Evolutionary conservation across 2,113 vertebrate genomes (phyloP).

Genomic region (Natator depressus): DNA sequence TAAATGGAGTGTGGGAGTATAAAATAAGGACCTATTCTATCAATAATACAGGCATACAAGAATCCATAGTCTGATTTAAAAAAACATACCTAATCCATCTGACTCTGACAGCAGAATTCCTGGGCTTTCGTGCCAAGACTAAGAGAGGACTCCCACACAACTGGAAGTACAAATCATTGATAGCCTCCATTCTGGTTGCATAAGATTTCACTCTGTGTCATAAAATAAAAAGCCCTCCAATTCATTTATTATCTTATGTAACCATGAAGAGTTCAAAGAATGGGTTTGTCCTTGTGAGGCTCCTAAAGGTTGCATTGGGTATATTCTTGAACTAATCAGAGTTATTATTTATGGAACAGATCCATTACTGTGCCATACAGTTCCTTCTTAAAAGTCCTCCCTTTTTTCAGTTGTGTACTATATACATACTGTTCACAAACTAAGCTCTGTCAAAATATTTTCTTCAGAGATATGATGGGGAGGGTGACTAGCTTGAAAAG

Average conservation of each 20-base stretch:
- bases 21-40: neutral
- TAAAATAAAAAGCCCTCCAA: constrained; percentile 25
- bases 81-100: neutral
- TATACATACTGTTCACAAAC: neutral
- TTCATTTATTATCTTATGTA: neutral
- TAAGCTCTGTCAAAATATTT: constrained; percentile 49
- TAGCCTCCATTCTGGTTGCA: neutral
- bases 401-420: constrained; percentile 19
- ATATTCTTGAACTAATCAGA: constrained; percentile 26
- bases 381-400: constrained; percentile 20
- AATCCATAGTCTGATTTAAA: neutral
- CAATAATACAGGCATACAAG: neutral
- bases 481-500: neutral
- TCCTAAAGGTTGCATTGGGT: constrained; percentile 18
- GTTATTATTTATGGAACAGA: constrained; percentile 16
- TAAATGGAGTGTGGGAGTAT: neutral
- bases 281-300: neutral
- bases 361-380: neutral
- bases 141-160: neutral
- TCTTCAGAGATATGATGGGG: neutral
- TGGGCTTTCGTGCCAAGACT: neutral
- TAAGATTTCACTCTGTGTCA: neutral
- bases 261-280: constrained; percentile 11
- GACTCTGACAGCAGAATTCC: neutral
- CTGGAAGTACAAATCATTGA: neutral